Evolutionary conservation across 1,140 invertebrate species (phyloP).

Genomic region (Orchestia grillus): DNA sequence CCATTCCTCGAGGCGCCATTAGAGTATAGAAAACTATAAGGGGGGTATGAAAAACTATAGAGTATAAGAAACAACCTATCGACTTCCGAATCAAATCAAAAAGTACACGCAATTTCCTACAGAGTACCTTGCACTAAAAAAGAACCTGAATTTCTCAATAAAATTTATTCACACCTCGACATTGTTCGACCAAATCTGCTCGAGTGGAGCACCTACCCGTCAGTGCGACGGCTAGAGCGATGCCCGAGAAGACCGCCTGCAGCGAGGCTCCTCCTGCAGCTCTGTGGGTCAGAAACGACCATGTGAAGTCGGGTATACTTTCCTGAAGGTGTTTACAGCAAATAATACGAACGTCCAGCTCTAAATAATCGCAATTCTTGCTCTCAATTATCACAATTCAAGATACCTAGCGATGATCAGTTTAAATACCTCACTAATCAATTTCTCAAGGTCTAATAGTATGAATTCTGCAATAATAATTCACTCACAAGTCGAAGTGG

Average conservation of each 20-base stretch:
- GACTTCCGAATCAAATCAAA: background rate
- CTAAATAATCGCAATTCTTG: background rate
- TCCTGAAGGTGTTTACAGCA: background rate
- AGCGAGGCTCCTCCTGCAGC: background rate
- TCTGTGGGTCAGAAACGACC: background rate
- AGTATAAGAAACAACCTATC: no score
- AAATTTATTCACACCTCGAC: background rate
- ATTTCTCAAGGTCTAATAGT: background rate
- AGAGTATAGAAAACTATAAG: no score
- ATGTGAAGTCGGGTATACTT: background rate
- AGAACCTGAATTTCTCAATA: background rate
- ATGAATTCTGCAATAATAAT: background rate
- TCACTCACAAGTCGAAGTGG: background rate
- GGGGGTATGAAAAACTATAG: no score
- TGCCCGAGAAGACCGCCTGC: conserved; percentile 12
- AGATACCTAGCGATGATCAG: background rate
- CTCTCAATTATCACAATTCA: background rate
- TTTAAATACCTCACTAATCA: background rate
- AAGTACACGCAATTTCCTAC: background rate
- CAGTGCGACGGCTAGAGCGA: conserved; percentile 3
- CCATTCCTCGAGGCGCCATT: background rate
- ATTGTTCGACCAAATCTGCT: background rate
- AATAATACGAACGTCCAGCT: background rate
- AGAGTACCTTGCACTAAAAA: background rate
- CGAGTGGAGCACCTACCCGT: background rate